Conservation (phyloP, 1,140 invertebrate species). For the Drosophila grimshawi region DNA sequence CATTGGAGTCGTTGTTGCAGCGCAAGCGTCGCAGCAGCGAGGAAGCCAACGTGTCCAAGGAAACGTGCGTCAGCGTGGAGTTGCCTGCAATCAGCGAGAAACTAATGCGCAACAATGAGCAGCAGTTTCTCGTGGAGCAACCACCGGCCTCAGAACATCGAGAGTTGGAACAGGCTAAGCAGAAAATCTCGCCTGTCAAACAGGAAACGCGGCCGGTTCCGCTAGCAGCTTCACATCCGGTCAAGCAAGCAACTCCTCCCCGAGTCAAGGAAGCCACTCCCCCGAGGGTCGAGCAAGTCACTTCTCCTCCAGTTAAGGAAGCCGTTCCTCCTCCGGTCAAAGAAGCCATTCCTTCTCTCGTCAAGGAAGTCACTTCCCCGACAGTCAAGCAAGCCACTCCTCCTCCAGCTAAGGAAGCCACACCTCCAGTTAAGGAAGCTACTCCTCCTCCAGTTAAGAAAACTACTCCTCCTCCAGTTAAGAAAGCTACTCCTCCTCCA, state of each 20-base stretch:
- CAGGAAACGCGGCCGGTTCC: too few species aligned
- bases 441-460: neutral
- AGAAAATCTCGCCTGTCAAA: neutral
- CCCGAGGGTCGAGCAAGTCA: neutral
- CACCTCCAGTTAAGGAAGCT: neutral
- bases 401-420: too few species aligned
- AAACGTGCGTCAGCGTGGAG: conserved; percentile 38
- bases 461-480: neutral
- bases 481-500: conserved; percentile 8
- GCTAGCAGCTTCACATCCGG: neutral
- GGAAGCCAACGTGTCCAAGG: conserved; percentile 58
- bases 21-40: conserved; percentile 78
- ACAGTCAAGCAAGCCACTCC: neutral
- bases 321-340: conserved; percentile 3
- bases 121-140: conserved; percentile 29
- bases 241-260: neutral
- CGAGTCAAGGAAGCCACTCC: conserved; percentile 9
- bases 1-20: conserved; percentile 44
- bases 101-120: conserved; percentile 61
- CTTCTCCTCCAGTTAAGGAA: conserved; percentile 5
- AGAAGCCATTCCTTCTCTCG: neutral
- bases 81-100: conserved; percentile 55
- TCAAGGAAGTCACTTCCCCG: neutral
- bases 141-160: neutral
- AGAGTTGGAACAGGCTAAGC: neutral